Conservation (phyloP, 2,888 invertebrate species). For the Megamerina dolium region DNA sequence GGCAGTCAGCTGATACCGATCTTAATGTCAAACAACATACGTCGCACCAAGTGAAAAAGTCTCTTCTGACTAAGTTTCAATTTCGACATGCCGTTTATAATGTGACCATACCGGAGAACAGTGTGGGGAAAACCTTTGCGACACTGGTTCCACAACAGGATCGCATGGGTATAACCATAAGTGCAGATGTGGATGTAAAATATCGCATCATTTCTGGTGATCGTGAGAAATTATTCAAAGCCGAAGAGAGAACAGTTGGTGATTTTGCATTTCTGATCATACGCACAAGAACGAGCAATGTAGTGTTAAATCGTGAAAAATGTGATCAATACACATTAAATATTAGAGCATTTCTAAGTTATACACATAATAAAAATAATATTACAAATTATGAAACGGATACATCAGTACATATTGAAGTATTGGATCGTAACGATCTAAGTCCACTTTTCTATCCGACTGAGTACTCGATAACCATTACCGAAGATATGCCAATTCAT, state of each 20-base stretch:
- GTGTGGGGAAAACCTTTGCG: conserved; percentile 81
- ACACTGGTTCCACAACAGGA: conserved; percentile 63
- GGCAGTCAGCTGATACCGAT: too few relatives aligned
- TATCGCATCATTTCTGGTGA: conserved; percentile 86
- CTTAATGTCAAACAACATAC: too few relatives aligned
- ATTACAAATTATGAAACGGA: conserved; percentile 58
- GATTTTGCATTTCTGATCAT: conserved; percentile 92
- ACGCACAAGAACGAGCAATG: conserved; percentile 80
- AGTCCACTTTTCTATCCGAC: conserved; percentile 89
- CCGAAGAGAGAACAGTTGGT: conserved; percentile 81
- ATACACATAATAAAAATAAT: conserved; percentile 14
- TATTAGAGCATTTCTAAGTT: conserved; percentile 62
- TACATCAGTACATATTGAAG: conserved; percentile 62
- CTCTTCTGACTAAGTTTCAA: too few relatives aligned
- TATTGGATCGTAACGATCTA: conserved; percentile 84
- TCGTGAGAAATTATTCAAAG: conserved; percentile 85
- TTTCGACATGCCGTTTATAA: conserved; percentile 76
- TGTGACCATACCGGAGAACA: conserved; percentile 88
- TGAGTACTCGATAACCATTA: conserved; percentile 78
- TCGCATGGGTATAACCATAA: conserved; percentile 71
- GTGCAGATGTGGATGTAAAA: conserved; percentile 58
- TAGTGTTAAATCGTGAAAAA: conserved; percentile 89
- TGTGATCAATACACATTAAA: conserved; percentile 75
- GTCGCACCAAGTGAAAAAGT: too few relatives aligned
- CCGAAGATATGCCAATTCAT: conserved; percentile 83